Evolutionary conservation across 1,140 invertebrate genomes (phyloP).

Genomic region (Anoplophora glabripennis): DNA sequence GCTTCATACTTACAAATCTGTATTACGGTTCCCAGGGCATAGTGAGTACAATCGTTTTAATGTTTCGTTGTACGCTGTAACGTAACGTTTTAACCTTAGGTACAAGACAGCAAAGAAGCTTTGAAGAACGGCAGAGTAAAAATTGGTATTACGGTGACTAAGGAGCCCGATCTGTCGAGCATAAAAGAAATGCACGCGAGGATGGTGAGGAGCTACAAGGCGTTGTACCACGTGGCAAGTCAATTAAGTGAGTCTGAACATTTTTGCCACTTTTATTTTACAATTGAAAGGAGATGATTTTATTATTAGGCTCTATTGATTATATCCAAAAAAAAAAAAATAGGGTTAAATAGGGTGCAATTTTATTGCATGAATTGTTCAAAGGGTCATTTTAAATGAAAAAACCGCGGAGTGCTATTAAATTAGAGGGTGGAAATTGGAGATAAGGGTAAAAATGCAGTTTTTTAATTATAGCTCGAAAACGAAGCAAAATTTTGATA

Average conservation of each 20-base stretch:
- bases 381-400: no score
- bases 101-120: slow-evolving; percentile 46
- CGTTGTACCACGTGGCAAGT: slow-evolving; percentile 40
- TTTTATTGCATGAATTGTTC: no score
- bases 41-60: slow-evolving; percentile 49
- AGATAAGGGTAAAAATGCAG: no score
- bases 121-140: slow-evolving; percentile 44
- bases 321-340: no score
- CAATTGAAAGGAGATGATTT: no score
- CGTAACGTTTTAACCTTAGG: slow-evolving; percentile 27
- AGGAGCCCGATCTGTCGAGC: slow-evolving; percentile 49
- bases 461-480: no score
- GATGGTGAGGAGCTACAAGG: slow-evolving; percentile 42
- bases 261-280: not conserved
- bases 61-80: not conserved
- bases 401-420: no score
- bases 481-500: no score
- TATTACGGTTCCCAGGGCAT: slow-evolving; percentile 78
- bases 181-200: slow-evolving; percentile 42
- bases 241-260: slow-evolving; percentile 41
- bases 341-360: no score
- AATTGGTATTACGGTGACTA: slow-evolving; percentile 45
- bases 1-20: slow-evolving; percentile 76
- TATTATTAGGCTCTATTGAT: no score
- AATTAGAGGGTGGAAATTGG: no score